Evolutionary conservation across 1,140 invertebrate genomes (phyloP).

Genomic region (Lanistes nyassanus): DNA sequence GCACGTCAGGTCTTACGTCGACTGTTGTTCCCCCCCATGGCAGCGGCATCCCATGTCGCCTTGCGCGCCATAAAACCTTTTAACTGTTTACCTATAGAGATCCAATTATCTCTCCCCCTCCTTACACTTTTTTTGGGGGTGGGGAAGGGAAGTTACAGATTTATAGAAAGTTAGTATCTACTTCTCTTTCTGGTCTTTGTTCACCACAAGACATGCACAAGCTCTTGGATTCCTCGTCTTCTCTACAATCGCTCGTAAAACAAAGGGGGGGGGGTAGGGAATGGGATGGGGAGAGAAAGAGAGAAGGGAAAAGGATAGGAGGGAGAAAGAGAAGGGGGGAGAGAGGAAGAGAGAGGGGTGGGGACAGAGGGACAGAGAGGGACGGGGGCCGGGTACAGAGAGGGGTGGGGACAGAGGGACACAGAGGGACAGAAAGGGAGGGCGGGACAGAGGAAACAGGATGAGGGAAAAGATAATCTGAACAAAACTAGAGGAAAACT

Average conservation of each 20-base stretch:
- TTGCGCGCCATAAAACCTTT: no score
- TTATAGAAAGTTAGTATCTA: no score
- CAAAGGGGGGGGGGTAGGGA: background rate
- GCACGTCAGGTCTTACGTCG: background rate
- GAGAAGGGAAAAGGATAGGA: background rate
- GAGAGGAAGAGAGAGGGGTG: background rate
- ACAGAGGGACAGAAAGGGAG: background rate
- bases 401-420: background rate
- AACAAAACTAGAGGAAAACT: background rate
- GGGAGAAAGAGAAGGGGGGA: constrained; percentile 2
- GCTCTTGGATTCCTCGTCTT: no score
- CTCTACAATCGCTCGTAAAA: no score
- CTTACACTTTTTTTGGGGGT: background rate
- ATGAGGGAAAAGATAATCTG: background rate
- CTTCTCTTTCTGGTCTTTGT: constrained; percentile 9
- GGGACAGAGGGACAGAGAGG: background rate
- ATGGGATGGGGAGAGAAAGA: background rate
- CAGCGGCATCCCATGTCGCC: no score
- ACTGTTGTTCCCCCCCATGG: background rate
- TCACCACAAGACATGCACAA: no score
- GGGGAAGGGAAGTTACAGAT: background rate
- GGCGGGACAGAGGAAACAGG: background rate
- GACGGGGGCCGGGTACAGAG: background rate
- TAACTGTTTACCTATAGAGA: background rate
- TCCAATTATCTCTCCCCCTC: background rate